Conservation (phyloP, 1,140 invertebrate genomes). For the Pseudachorutes palmiensis region DNA sequence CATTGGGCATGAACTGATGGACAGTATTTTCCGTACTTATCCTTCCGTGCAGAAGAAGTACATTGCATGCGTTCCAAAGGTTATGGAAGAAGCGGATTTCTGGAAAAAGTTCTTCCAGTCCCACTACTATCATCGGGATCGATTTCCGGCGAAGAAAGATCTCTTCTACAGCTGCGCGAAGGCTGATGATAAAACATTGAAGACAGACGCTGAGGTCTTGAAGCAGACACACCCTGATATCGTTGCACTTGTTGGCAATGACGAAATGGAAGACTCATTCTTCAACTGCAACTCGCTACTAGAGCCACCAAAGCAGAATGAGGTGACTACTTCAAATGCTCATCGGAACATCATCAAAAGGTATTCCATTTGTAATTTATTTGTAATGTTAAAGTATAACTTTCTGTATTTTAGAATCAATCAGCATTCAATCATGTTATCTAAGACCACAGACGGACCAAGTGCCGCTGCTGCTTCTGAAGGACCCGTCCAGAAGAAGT, state of each 20-base stretch:
- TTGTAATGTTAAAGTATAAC: constrained; percentile 8
- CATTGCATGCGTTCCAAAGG: constrained; percentile 87
- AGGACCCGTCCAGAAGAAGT: constrained; percentile 11
- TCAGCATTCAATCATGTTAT: constrained; percentile 93
- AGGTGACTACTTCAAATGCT: constrained; percentile 44
- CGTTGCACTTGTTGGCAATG: constrained; percentile 1
- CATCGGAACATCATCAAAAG: constrained; percentile 89
- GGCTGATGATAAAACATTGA: constrained; percentile 70
- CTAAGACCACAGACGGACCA: constrained; percentile 61
- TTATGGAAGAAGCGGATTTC: constrained; percentile 92
- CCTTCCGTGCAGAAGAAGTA: constrained; percentile 97
- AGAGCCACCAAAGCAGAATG: constrained; percentile 29
- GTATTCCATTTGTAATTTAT: constrained; percentile 31
- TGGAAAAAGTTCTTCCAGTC: constrained; percentile 99
- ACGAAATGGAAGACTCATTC: not conserved
- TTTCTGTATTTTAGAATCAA: constrained; percentile 59
- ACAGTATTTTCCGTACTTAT: constrained; percentile 30
- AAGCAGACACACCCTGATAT: constrained; percentile 17
- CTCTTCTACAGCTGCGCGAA: constrained; percentile 95
- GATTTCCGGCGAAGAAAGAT: constrained; percentile 77
- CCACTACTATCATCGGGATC: constrained; percentile 98
- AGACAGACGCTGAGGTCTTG: constrained; percentile 26
- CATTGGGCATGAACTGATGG: not conserved
- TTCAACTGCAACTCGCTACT: not conserved
- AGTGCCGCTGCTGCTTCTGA: constrained; percentile 39